Evolutionary conservation across 2,888 invertebrate species (phyloP).

Genomic region (Lysandra bellargus): DNA sequence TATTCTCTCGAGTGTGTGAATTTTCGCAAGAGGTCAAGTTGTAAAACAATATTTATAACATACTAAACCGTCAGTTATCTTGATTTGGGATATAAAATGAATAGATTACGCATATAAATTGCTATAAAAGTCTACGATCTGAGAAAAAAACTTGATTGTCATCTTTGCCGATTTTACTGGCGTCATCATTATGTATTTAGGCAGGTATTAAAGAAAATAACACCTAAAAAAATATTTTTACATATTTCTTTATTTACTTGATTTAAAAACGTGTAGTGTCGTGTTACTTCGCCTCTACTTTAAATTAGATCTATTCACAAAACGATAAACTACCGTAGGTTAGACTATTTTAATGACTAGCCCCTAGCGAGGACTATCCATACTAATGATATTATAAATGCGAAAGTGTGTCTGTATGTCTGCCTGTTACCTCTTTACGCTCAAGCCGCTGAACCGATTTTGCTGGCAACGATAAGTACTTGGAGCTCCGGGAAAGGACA

Average conservation of each 20-base stretch:
- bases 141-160: background rate
- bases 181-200: background rate
- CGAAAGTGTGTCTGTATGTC: too few species aligned
- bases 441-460: too few species aligned
- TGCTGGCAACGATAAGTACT: too few species aligned
- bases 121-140: background rate
- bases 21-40: conserved; percentile 10
- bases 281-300: background rate
- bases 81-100: conserved; percentile 14
- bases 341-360: background rate
- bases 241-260: background rate
- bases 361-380: background rate
- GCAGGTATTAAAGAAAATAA: background rate
- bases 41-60: background rate
- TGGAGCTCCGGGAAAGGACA: too few species aligned
- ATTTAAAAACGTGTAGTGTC: background rate
- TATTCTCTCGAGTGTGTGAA: background rate
- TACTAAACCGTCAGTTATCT: background rate
- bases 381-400: too few species aligned
- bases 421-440: too few species aligned
- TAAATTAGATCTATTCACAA: background rate
- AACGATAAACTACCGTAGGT: background rate
- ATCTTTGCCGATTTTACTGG: background rate
- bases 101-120: conserved; percentile 7
- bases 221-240: background rate